A percentile compares a stretch with the other conserved stretches of the same genome.
These are phyloP conservation scores for Psittacula derbiana DNA, from an alignment of 2,797 vertebrate species.

Conservation along the genomic window DNA sequence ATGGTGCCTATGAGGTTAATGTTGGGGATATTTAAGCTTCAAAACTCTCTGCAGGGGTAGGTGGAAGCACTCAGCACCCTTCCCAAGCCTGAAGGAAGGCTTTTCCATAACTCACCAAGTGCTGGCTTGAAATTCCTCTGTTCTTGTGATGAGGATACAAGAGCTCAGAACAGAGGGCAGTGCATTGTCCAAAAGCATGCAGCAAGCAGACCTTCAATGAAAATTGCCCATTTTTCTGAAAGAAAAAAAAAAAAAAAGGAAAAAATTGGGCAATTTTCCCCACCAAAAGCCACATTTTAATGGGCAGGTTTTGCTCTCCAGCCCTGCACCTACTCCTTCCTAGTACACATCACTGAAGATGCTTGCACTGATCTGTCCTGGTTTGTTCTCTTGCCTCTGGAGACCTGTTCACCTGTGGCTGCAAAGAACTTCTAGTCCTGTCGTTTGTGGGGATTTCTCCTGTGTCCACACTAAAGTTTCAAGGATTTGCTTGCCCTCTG, in stretches of 20 bases:
- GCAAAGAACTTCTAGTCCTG: neutral
- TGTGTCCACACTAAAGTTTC: neutral
- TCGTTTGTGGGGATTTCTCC: neutral
- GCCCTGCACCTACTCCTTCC: rapidly evolving
- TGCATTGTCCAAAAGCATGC: neutral
- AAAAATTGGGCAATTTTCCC: neutral
- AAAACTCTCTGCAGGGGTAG: neutral
- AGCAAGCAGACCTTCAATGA: neutral
- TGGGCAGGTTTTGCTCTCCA: neutral
- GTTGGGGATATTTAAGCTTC: neutral
- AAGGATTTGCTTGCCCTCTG: slow-evolving; percentile 38
- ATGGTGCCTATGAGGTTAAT: neutral
- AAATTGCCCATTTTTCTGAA: neutral
- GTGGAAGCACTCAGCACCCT: neutral
- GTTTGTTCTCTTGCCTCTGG: neutral
- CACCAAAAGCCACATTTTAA: neutral
- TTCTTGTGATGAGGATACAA: neutral
- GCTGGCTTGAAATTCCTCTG: rapidly evolving
- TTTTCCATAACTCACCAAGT: neutral
- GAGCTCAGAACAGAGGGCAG: neutral
- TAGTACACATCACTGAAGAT: neutral
- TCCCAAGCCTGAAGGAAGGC: neutral
- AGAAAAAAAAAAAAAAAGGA: neutral
- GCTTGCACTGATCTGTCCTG: neutral
- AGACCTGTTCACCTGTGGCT: neutral